Evolutionary conservation across 2,888 invertebrate genomes (phyloP).

Genomic region (Brachypalpus laphriformis): DNA sequence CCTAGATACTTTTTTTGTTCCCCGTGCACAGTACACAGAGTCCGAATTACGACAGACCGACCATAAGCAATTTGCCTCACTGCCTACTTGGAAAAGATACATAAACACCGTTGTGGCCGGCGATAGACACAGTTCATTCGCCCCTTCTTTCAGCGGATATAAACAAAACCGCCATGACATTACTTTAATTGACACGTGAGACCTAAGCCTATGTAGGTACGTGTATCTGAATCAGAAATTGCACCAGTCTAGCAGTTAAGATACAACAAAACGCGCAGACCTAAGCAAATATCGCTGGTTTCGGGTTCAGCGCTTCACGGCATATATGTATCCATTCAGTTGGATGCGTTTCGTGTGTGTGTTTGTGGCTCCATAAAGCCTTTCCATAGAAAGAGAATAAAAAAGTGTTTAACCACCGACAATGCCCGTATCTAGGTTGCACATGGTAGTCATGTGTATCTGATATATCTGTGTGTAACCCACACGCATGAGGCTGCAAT

Average conservation of each 20-base stretch:
- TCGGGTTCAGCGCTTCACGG: not conserved
- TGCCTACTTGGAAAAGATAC: slow-evolving; percentile 1
- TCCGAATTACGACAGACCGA: not conserved
- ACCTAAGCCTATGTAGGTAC: slow-evolving; percentile 16
- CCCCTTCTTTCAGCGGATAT: slow-evolving; percentile 48
- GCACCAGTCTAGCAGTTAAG: slow-evolving; percentile 7
- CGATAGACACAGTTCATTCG: slow-evolving; percentile 49
- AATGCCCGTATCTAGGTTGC: slow-evolving; percentile 33
- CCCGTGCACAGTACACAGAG: not conserved
- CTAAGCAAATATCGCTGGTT: slow-evolving; percentile 21
- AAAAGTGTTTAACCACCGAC: slow-evolving; percentile 6
- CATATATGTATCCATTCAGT: not conserved
- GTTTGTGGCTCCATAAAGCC: not conserved
- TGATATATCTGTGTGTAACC: slow-evolving; percentile 14
- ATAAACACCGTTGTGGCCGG: slow-evolving; percentile 20
- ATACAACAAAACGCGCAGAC: slow-evolving; percentile 27
- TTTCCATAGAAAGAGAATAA: not conserved
- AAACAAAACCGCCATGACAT: slow-evolving; percentile 61
- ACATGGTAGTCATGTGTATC: not conserved
- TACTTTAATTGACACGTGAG: slow-evolving; percentile 61
- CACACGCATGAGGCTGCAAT: slow-evolving; percentile 15
- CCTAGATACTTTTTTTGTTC: not conserved
- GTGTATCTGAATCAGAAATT: slow-evolving; percentile 34
- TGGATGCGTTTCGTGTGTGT: not conserved
- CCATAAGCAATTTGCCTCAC: slow-evolving; percentile 14